Base-by-base conservation (phyloP, 2,113 vertebrate species). In the Tupaia chinensis region DNA sequence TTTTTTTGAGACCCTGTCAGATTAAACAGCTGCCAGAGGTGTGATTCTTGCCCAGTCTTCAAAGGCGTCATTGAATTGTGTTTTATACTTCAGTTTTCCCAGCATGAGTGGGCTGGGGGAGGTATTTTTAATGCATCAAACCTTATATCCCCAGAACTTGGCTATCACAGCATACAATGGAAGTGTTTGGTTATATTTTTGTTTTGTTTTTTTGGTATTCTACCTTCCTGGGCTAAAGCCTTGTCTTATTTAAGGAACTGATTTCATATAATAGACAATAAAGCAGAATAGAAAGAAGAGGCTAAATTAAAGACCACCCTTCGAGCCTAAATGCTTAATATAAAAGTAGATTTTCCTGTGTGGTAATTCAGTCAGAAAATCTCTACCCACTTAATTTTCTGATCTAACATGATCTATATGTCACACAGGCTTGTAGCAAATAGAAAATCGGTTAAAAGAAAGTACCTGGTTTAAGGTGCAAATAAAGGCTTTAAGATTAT, bases 381-480 rank as follows among this genome's bases (percentile, higher is more conserved):
- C 87, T 87, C 2, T 34, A 23, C 11, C 20, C 5, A 78, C 63
- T 16, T 14, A 60, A 44, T 96, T 61, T 91, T 80, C 87, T 83
- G 34, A 90, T 65, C 23, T 60, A 29, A 22, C 19, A 8, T 68
- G 8, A 83, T 85, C n/a, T 79, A 56, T 60, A 19, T 72, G 63
- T 82, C 69, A 78, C 9, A 68, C 27, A 89, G 34, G 94, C 32
- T 87, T 87, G 63, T n/a, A 63, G 70, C 65, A 74, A 20, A 9
- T 90, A 92, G 54, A 90, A 81, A 93, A 77, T 87, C 93, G 1
- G 27, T 61, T 89, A 83, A n/a, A 74, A 66, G 17, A 91, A 91
- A 79, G 73, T 63, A 15, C 60, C 29, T 72, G 29, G 58, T 16
- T n/a, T 85, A 83, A 96, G 16, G 78, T 90, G 56, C 22, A 79